Base-by-base conservation (phyloP, 2,113 vertebrate species). In the Antechinus stuartii region DNA sequence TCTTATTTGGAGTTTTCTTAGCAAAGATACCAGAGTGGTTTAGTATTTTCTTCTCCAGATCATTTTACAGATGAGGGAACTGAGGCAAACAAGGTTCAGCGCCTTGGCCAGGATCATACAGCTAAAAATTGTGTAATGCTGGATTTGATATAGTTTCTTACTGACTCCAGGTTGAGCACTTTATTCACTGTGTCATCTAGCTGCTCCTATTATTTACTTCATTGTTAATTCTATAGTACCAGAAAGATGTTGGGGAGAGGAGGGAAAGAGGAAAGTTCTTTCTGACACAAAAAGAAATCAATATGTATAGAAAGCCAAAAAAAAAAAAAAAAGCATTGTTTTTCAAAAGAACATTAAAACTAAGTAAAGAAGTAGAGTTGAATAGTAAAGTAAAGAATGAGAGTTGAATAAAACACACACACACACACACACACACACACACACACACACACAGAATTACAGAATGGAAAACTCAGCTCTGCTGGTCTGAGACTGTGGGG, bases 401-500 rank as follows among this genome's bases (percentile, higher is more conserved):
- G 90, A 93, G 91, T 35, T 92, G n/a, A 94, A 95, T 50, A 30
- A 61, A 14, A 61, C 91, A 93, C 50, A 52, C 50, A 52, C 50
- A 52, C 49, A 49, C 49, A 49, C 49, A 49, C 47, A 49, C 47
- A 49, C 47, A 49, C 47, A 49, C 47, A 61, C 91, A 93, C 50
- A 50, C 50, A 8, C 50, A 50, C 50, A 92, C 23, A 49, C 92
- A 68, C 0, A 54, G 9, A 0, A 0, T 49, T 3, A 84, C 0
- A 91, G 92, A 95, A 93, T 47, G 54, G 9, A 92, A 89, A 95
- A 96, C 90, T 90, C 16, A 46, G 46, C 54, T 93, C 1, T 84
- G 96, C 94, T 95, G 26, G 7, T 91, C 95, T 95, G 94, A 54
- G 27, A 61, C n/a, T 90, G 76, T 26, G 89, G 14, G 49, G 92